Percentiles rank a stretch among this genome's conserved stretches.
phyloP scores from a whole-genome alignment of 2,797 vertebrate species.

The Onychomys arenicola region DNA sequence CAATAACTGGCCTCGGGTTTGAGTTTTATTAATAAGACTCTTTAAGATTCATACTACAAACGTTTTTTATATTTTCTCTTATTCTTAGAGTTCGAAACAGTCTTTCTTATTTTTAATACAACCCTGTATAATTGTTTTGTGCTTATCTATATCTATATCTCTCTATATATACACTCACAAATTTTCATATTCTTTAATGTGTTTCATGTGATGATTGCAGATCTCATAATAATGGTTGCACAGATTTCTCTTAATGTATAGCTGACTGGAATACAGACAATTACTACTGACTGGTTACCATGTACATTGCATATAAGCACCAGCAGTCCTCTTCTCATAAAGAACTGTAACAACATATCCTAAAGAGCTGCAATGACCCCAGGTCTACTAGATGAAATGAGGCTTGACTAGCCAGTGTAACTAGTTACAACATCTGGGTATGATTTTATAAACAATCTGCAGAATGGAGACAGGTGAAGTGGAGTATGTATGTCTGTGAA shows the following conservation, averaged over 20 bases:
- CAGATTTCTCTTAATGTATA: background rate
- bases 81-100: background rate
- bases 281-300: background rate
- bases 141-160: too few relatives aligned
- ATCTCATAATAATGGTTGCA: background rate
- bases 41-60: too few relatives aligned
- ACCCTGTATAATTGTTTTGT: background rate
- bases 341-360: background rate
- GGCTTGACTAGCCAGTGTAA: background rate
- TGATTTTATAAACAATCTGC: background rate
- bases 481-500: background rate
- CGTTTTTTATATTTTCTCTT: background rate
- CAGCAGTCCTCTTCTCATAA: background rate
- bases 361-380: background rate
- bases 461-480: background rate
- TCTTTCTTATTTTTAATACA: background rate
- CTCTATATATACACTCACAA: background rate
- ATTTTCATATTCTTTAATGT: background rate
- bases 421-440: background rate
- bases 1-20: too few relatives aligned
- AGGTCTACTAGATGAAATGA: background rate
- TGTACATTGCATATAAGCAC: background rate
- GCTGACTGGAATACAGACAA: background rate
- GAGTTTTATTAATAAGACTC: too few relatives aligned
- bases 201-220: background rate